Evolutionary conservation across 1,140 invertebrate species (phyloP).

Genomic region (Heliconius eleuchia): DNA sequence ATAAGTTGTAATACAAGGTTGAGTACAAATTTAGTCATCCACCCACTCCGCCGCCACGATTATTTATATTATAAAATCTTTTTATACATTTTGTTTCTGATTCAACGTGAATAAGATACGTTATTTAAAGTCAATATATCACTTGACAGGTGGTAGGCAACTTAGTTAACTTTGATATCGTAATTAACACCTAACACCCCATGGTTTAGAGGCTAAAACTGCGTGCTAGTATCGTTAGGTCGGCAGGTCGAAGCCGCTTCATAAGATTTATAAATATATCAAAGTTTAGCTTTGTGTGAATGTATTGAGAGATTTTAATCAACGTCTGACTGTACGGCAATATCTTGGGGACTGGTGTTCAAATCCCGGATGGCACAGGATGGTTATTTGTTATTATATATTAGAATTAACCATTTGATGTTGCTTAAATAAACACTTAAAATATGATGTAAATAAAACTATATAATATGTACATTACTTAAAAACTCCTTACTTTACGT

Average conservation of each 20-base stretch:
- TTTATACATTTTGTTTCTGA: conserved; percentile 78
- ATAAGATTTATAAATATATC: conserved; percentile 79
- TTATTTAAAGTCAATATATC: conserved; percentile 80
- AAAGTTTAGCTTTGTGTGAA: conserved; percentile 76
- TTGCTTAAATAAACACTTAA: too few species aligned
- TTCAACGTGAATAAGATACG: conserved; percentile 81
- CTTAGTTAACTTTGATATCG: conserved; percentile 23
- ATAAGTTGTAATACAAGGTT: conserved; percentile 68
- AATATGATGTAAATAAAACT: too few species aligned
- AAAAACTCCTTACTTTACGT: too few species aligned
- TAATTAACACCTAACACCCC: conserved; percentile 46
- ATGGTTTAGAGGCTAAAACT: conserved; percentile 45
- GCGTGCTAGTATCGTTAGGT: conserved; percentile 26
- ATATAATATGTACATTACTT: too few species aligned
- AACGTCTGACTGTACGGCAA: conserved; percentile 61
- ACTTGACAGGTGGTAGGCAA: conserved; percentile 80
- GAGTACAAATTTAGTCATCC: conserved; percentile 77
- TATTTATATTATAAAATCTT: conserved; percentile 74
- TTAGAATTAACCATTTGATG: not conserved
- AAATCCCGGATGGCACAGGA: conserved; percentile 52
- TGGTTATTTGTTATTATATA: conserved; percentile 29
- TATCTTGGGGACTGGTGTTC: conserved; percentile 53
- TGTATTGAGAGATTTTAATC: conserved; percentile 79
- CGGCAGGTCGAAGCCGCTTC: conserved; percentile 55
- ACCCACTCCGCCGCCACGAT: conserved; percentile 66